Evolutionary conservation across 2,113 vertebrate species (phyloP), one percentile per base, ranked within the genome.

Genomic region (Nycticorax nycticorax): DNA sequence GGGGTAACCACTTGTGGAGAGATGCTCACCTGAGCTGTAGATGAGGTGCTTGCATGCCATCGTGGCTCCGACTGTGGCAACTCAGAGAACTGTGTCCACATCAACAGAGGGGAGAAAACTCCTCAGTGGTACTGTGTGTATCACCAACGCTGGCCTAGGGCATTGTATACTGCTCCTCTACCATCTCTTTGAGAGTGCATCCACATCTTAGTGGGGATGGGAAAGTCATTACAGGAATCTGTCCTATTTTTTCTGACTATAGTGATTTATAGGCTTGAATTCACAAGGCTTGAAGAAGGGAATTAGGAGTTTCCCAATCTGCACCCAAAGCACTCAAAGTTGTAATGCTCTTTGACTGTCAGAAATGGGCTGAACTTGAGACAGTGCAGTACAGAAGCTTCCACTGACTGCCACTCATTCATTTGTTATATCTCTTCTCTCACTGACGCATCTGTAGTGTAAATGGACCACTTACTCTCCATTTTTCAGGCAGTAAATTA

Each of bases 1-100:
- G n/a, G 7, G 11, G 16, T 32, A 39, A 24, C 12, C 20, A 66
- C 39, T 27, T 39, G 28, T 17, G 59, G 16, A 77, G 48, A 56
- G 9, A 6, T 16, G 27, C 33, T 67, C 64, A 81, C 50, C 55
- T 59, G 35, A 77, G 35, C 23, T 1, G 1, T 26, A 39, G 12
- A 64, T 1, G 3, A 79, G 12, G 30, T 26, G 22, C n/a, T 59
- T 47, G 12, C 9, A 7, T 12, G 9, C 3, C 0, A 0, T 30
- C 21, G 10, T 7, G 4, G 18, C 35, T 86, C 48, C 0, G 0
- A 6, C 7, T 2, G 1, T 18, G 35, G 14, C 45, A 77, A 66
- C 28, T 89, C 39, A 88, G 30, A 18, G 2, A 33, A 48, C 14
- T 6, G 22, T 0, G 2, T 32, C 41, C 43, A 20, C 26, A 79